Evolutionary conservation across 1,140 invertebrate species (phyloP), one percentile per base, ranked within the genome.

Genomic region (Drosophila asahinai): DNA sequence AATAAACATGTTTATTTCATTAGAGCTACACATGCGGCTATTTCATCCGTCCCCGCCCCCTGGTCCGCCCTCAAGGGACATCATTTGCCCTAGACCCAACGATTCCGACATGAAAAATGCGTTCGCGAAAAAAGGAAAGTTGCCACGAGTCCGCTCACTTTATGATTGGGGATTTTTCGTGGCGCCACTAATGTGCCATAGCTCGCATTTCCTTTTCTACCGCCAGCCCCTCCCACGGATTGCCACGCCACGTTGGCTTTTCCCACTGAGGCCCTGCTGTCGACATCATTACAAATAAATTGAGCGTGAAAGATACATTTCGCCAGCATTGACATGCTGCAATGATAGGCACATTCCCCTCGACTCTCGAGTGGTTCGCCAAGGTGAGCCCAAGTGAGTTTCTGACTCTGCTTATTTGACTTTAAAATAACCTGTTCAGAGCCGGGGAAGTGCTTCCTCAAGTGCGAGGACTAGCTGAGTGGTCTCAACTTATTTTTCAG

Each of bases 1-100:
- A 84, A 89, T 86, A 89, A 89, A 89, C 86, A 89, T 89, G 86
- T 90, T 89, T 90, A 89, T 89, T 89, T 89, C 86, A 89, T 89
- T 91, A 89, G 82, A 70, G 66, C 71, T 83, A 77, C 84, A 89
- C 83, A 89, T 74, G 83, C 78, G 74, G 79, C 75, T 76, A 86
- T 73, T 84, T 73, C 48, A 49, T 67, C 43, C 33, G 59, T 36
- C 49, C 61, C 55, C 66, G 57, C 6, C 36, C 36, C 14, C 47
- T 38, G 59, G 25, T 27, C 57, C 80, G 66, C 77, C 81, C 81
- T 71, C 17, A 36, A 22, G 71, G 86, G 86, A 90, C 82, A 86
- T 82, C 86, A 89, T 89, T 90, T 89, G 71, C 66, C 63, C 64
- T 52, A 78, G 47, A 78, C 66, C 76, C 86, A 77, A 90, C 73